Conservation (phyloP, 1,140 invertebrate genomes). For the Zaprionus tsacasi region DNA sequence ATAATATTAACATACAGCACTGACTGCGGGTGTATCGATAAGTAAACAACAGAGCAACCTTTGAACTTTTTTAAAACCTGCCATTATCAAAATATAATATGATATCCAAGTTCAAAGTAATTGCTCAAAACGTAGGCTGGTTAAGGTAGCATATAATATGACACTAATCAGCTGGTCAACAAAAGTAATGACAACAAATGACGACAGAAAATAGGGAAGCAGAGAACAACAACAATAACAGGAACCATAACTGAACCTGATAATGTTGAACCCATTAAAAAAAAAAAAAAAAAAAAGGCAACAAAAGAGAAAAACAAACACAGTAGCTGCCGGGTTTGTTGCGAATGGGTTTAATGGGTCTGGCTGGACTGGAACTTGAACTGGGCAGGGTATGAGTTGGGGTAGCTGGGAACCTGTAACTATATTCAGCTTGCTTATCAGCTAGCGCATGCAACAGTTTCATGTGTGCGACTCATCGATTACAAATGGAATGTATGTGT, state of each 20-base stretch:
- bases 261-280: conserved; percentile 32
- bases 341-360: conserved; percentile 6
- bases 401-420: neutral
- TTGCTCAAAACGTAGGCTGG: conserved; percentile 12
- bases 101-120: conserved; percentile 35
- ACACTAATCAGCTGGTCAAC: conserved; percentile 34
- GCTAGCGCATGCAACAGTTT: conserved; percentile 24
- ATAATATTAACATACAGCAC: neutral
- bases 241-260: conserved; percentile 34
- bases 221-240: conserved; percentile 20
- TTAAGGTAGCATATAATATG: conserved; percentile 22
- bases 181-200: conserved; percentile 8
- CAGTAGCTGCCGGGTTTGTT: conserved; percentile 11
- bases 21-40: neutral
- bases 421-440: conserved; percentile 18
- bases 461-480: conserved; percentile 19
- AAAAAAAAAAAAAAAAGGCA: neutral
- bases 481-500: neutral
- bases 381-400: neutral
- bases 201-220: neutral
- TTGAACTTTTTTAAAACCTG: conserved; percentile 12
- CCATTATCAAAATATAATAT: neutral
- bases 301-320: neutral
- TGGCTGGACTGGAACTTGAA: conserved; percentile 12
- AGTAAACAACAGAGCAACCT: neutral